A percentile compares a stretch with the other conserved stretches of the same genome.
Evolutionary conservation across 2,888 invertebrate genomes (phyloP).

Genomic region (Hipparchia semele): DNA sequence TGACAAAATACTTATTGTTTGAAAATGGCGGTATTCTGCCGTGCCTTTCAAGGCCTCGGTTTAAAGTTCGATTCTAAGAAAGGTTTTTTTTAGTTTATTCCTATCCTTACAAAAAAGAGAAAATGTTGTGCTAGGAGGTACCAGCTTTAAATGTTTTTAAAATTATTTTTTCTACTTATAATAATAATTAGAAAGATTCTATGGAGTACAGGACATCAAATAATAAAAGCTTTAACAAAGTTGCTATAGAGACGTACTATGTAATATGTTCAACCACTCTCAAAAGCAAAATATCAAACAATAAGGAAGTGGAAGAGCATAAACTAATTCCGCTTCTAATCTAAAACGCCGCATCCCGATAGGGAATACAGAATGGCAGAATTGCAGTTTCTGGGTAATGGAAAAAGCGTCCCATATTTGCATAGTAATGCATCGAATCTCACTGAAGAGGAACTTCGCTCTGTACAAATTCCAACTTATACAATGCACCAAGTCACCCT

Average conservation of each 20-base stretch:
- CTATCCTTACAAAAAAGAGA: no score
- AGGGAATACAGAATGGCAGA: conserved; percentile 18
- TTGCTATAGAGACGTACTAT: neutral
- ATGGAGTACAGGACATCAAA: no score
- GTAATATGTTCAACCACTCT: neutral
- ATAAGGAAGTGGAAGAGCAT: conserved; percentile 22
- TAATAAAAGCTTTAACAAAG: no score
- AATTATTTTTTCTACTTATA: no score
- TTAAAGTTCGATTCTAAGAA: no score
- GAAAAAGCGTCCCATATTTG: conserved; percentile 28
- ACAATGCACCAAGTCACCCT: neutral
- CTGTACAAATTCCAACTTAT: conserved; percentile 6
- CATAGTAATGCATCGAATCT: conserved; percentile 32
- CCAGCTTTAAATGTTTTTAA: no score
- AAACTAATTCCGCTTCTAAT: conserved; percentile 28
- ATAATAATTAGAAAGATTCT: no score
- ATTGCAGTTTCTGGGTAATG: conserved; percentile 18
- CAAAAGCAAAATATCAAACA: conserved; percentile 11
- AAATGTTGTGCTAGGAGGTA: no score
- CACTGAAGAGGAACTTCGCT: conserved; percentile 4
- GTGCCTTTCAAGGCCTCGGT: no score
- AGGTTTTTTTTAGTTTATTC: no score
- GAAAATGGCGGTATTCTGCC: no score
- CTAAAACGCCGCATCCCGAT: conserved; percentile 25
- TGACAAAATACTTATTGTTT: no score